Evolutionary conservation across 1,140 invertebrate species (phyloP), one percentile per base, ranked within the genome.

Genomic region (Conus ventricosus): DNA sequence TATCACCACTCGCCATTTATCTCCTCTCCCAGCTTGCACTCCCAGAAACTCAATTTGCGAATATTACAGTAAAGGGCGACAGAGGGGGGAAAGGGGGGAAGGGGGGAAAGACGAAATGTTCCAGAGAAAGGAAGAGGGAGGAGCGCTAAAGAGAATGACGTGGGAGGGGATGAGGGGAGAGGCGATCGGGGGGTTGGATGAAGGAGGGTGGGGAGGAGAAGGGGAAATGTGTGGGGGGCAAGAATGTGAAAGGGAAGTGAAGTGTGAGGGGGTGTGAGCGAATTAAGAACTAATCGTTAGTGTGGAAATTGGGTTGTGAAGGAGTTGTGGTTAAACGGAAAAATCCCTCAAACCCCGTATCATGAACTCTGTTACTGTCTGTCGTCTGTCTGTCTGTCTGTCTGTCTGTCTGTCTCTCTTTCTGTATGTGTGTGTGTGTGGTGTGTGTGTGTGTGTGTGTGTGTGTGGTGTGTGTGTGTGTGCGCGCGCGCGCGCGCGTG

Each of bases 211-310:
- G 27, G 51, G 13, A 17, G 76, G 76, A 39, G 7, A 51, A 17
- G 25, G 76, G 17, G 25, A 39, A 51, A 51, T 7, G 25, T 39
- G 76, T 10, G 76, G 6, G 39, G 6, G 39, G 76, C 11, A 80
- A 25, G 76, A 25, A 27, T n/a, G 23, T 39, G 27, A 25, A 51
- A 51, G 20, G 20, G 39, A 25, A 17, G 25, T 78, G 76, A 78
- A 39, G 76, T 11, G 76, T 8, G 76, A 78, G 76, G 76, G n/a
- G 39, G 80, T 2, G 80, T 15, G 10, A 17, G 6, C 80, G 15
- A 81, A 81, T 81, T 81, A 81, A 81, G 39, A 81, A 53, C 78
- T 54, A 39, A 81, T 81, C 27, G 25, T 81, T 81, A 54, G 13
- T 81, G 53, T 54, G 27, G 80, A 81, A 81, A 6, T 39, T 8